Evolutionary conservation across 2,113 vertebrate genomes (phyloP).

Genomic region (Carassius auratus): DNA sequence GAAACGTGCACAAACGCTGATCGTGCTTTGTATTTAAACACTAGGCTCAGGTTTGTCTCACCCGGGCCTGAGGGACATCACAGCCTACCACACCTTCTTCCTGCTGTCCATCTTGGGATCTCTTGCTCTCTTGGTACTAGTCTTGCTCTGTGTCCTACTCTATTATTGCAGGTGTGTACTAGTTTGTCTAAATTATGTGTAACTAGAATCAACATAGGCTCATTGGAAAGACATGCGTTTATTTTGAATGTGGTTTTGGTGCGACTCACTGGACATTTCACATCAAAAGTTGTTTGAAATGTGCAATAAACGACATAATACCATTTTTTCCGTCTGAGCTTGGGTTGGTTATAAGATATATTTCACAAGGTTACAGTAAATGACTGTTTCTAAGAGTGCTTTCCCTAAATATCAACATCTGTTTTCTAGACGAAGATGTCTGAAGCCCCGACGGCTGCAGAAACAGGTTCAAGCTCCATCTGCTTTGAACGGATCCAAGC

Average conservation of each 20-base stretch:
- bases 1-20: not conserved
- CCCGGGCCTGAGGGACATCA: slow-evolving; percentile 88
- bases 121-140: slow-evolving; percentile 88
- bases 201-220: not conserved
- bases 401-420: not conserved
- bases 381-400: slow-evolving; percentile 18
- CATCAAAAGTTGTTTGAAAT: not conserved
- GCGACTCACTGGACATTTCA: not conserved
- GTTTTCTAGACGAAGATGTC: slow-evolving; percentile 82
- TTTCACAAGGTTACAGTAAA: not conserved
- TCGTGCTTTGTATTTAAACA: slow-evolving; percentile 44
- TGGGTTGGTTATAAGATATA: not conserved
- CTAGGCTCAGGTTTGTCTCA: slow-evolving; percentile 83
- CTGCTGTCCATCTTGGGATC: slow-evolving; percentile 93
- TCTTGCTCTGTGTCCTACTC: slow-evolving; percentile 91
- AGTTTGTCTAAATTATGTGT: slow-evolving; percentile 4
- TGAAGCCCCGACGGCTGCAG: slow-evolving; percentile 91
- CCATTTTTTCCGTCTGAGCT: not conserved
- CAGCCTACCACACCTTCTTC: slow-evolving; percentile 95
- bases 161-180: slow-evolving; percentile 91
- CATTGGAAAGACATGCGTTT: not conserved
- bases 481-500: slow-evolving; percentile 79
- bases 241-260: not conserved
- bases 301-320: not conserved
- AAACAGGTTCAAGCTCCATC: slow-evolving; percentile 83